Percentiles rank a stretch among this genome's conserved stretches.
These are phyloP conservation scores for Ptychochromis oligacanthus DNA, from an alignment of 2,113 vertebrate genomes.

Conservation along the genomic window DNA sequence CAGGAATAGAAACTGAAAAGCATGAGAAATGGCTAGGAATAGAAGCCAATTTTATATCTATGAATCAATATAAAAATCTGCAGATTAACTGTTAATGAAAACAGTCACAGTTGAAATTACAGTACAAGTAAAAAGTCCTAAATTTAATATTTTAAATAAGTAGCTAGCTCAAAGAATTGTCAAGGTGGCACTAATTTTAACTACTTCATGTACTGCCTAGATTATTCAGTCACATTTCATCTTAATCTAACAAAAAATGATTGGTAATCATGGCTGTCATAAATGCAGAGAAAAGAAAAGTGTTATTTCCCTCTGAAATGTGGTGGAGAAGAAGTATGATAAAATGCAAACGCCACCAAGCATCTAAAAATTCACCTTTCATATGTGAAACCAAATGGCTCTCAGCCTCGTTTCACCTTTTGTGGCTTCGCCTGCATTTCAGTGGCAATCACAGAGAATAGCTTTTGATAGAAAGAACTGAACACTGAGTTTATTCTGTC, in stretches of 20 bases:
- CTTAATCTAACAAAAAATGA: background rate
- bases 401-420: background rate
- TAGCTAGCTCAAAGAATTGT: background rate
- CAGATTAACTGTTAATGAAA: too few relatives aligned
- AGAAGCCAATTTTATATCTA: background rate
- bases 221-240: background rate
- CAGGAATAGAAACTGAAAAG: background rate
- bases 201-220: background rate
- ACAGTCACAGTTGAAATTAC: background rate
- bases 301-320: background rate
- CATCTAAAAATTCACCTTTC: background rate
- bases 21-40: background rate
- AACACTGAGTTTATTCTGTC: background rate
- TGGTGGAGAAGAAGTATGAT: background rate
- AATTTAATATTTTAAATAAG: background rate
- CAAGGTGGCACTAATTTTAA: background rate
- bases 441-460: background rate
- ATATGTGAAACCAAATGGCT: conserved; percentile 11
- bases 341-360: background rate
- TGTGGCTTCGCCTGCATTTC: background rate
- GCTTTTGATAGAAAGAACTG: background rate
- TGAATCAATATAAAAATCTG: too few relatives aligned
- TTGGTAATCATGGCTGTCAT: background rate
- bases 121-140: background rate
- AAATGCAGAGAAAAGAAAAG: background rate